Conservation (phyloP, 2,888 invertebrate species). For the Acleris sparsana region DNA sequence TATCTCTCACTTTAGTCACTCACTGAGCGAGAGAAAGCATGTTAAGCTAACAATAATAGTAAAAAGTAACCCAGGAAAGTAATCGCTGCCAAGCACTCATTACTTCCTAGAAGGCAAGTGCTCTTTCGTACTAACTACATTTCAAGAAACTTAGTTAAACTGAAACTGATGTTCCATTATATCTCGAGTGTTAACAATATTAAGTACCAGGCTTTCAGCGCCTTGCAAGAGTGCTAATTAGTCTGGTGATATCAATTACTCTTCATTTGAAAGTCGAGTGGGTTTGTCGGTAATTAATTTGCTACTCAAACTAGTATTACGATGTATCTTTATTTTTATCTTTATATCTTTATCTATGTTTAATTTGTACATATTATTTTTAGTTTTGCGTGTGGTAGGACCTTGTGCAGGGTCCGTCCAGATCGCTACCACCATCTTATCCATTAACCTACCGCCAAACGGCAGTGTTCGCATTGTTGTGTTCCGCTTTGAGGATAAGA, state of each 20-base stretch:
- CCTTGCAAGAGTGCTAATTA: slow-evolving; percentile 6
- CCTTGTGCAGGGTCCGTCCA: too few species aligned
- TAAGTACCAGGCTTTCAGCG: slow-evolving; percentile 10
- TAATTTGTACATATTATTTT: not conserved
- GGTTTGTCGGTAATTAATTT: not conserved
- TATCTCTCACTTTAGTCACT: too few species aligned
- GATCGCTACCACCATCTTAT: too few species aligned
- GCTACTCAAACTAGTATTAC: not conserved
- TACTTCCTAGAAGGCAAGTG: slow-evolving; percentile 1
- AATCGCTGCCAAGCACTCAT: slow-evolving; percentile 1
- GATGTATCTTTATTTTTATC: too few species aligned
- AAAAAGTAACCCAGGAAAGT: too few species aligned
- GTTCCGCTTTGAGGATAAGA: too few species aligned
- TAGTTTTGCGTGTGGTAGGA: too few species aligned
- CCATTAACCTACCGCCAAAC: too few species aligned
- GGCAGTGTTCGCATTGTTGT: too few species aligned
- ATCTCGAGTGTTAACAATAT: slow-evolving; percentile 9
- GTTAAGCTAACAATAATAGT: too few species aligned
- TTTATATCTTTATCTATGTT: too few species aligned
- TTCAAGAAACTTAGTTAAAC: slow-evolving; percentile 14
- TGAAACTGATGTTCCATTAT: slow-evolving; percentile 11
- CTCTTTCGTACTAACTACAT: slow-evolving; percentile 11
- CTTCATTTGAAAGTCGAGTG: not conserved
- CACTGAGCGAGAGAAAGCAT: too few species aligned
- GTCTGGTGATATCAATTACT: not conserved